phyloP scores from a whole-genome alignment of 2,797 vertebrate genomes.

The Huso huso region DNA sequence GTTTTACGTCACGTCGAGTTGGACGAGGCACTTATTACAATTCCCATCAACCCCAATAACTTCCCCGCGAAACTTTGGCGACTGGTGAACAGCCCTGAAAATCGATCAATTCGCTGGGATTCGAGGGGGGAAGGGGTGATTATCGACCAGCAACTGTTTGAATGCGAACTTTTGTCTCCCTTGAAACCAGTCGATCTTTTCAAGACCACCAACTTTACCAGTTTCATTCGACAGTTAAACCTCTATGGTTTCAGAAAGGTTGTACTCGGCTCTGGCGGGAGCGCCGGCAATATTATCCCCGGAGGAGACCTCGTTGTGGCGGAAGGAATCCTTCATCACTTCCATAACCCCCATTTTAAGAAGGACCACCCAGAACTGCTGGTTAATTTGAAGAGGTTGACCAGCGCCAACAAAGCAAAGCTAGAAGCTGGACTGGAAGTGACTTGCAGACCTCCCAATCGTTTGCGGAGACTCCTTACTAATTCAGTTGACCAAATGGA shows the following conservation, averaged over 20 bases:
- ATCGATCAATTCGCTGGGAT: conserved; percentile 66
- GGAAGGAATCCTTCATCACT: conserved; percentile 44
- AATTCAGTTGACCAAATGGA: conserved; percentile 1
- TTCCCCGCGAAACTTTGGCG: conserved; percentile 80
- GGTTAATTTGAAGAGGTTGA: conserved; percentile 62
- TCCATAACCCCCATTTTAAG: conserved; percentile 66
- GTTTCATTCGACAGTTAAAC: conserved; percentile 81
- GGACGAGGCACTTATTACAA: conserved; percentile 28
- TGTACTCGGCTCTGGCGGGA: conserved; percentile 12
- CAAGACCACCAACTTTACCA: conserved; percentile 72
- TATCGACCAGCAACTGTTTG: conserved; percentile 61
- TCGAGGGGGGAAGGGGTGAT: conserved; percentile 39
- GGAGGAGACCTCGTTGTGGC: not conserved
- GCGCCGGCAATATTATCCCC: rapidly evolving
- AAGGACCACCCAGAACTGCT: conserved; percentile 63
- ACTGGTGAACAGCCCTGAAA: conserved; percentile 64
- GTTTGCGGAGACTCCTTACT: conserved; percentile 28
- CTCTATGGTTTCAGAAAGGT: conserved; percentile 78
- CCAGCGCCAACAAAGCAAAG: conserved; percentile 65
- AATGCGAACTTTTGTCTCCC: conserved; percentile 57
- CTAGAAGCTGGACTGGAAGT: conserved; percentile 55
- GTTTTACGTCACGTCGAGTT: conserved; percentile 45
- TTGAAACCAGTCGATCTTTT: conserved; percentile 37
- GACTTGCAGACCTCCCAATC: conserved; percentile 41
- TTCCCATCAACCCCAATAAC: conserved; percentile 51